Base-by-base conservation (phyloP, 1,140 invertebrate species). In the Drosophila kurseongensis region DNA sequence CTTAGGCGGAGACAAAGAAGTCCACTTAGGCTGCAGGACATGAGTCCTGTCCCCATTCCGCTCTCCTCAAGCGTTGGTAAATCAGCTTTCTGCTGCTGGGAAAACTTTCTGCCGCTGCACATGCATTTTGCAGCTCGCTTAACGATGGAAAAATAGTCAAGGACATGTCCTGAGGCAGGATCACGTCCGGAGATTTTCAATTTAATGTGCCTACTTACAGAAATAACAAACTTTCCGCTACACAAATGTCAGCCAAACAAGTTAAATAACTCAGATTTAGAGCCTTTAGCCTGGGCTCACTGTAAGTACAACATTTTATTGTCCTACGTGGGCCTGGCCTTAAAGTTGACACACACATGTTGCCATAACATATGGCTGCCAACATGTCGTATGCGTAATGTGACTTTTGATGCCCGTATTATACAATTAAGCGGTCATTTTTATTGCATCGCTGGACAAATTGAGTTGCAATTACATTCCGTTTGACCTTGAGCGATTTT, bases 71-170 rank as follows among this genome's bases (percentile, higher is more conserved):
- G 62, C 44, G 47, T 41, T 40, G 40, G 38, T 40, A 57, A 66
- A 38, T 44, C 47, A 50, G 54, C 35, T 38, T 32, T 41, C 12
- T 16, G 23, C 41, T 50, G 41, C 42, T 13, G 23, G 55, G 9
- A 55, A 65, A 59, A 75, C 60, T 67, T 83, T 67, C 69, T 27
- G 44, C 77, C 48, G 57, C 66, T 80, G 72, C 80, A 84, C 61
- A 77, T 84, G 80, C 80, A 84, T 85, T 85, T 81, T 81, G 68
- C 71, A 86, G 68, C 63, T 72, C 65, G 77, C 62, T 61, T 77
- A 84, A 84, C 72, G 80, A 80, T 40, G 48, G 52, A 47, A 65
- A 84, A 85, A 78, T 51, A 66, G 67, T 45, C 74, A 52, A 68
- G 78, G 56, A 77, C 81, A 75, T 80, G 61, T 29, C 35, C 45